Percentiles rank a stretch among this genome's conserved stretches.
Evolutionary conservation across 1,140 invertebrate species (phyloP).

Genomic region (Belonocnema kinseyi): DNA sequence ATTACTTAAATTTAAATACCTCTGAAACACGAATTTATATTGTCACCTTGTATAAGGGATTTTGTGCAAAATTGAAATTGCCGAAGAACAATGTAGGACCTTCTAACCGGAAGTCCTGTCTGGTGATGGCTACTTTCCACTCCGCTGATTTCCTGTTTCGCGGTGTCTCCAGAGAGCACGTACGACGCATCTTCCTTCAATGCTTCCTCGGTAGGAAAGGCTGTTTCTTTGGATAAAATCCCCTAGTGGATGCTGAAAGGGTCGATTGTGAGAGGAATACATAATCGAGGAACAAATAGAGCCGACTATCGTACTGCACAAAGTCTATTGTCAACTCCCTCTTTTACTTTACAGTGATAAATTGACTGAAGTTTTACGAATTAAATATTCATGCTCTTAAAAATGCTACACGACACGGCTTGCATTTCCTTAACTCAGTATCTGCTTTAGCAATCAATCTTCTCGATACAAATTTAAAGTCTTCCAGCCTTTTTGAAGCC

Average conservation of each 20-base stretch:
- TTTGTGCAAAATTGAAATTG: constrained; percentile 3
- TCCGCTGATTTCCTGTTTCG: constrained; percentile 55
- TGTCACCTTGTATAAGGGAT: neutral
- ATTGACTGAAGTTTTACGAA: neutral
- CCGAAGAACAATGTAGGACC: neutral
- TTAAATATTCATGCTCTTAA: neutral
- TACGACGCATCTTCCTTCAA: constrained; percentile 50
- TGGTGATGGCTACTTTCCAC: constrained; percentile 47
- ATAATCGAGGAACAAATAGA: constrained; percentile 44
- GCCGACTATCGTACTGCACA: constrained; percentile 24
- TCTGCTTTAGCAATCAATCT: neutral
- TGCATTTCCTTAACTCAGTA: neutral
- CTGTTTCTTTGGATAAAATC: constrained; percentile 36
- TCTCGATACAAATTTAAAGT: neutral
- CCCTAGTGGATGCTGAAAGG: constrained; percentile 40
- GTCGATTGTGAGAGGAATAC: constrained; percentile 51
- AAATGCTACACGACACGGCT: neutral
- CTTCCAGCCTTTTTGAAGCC: neutral
- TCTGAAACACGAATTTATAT: neutral
- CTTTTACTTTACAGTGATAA: neutral
- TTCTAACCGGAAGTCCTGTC: constrained; percentile 47
- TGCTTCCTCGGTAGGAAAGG: constrained; percentile 42
- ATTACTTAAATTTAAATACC: no score
- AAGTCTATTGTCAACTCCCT: constrained; percentile 18
- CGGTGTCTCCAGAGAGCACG: constrained; percentile 43